Percentiles rank a stretch among this genome's conserved stretches.
Evolutionary conservation across 2,888 invertebrate species (phyloP).

Genomic region (Leucophenga montana): DNA sequence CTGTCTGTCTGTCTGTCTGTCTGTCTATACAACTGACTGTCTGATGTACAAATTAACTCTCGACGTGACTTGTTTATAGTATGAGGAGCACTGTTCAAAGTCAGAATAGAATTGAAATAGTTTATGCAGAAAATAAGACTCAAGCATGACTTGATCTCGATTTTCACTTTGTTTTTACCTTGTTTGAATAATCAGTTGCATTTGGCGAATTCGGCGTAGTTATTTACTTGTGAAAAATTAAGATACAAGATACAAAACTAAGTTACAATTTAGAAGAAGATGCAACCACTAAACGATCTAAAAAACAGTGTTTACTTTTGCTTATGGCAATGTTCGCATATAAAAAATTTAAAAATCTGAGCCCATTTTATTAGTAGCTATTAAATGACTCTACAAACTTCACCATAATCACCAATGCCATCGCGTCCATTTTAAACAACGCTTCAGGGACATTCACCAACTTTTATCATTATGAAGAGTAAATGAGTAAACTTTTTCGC

Average conservation of each 20-base stretch:
- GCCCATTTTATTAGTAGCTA: no score
- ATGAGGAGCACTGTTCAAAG: neutral
- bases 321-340: no score
- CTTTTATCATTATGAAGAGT: slow-evolving; percentile 66
- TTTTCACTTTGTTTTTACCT: slow-evolving; percentile 9
- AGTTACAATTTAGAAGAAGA: no score
- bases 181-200: slow-evolving; percentile 54
- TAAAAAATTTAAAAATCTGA: no score
- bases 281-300: no score
- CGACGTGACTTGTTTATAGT: slow-evolving; percentile 19
- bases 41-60: slow-evolving; percentile 25
- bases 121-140: no score
- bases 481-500: slow-evolving; percentile 57
- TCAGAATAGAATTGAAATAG: neutral
- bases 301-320: no score
- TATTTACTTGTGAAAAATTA: no score
- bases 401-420: neutral
- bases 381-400: no score
- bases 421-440: slow-evolving; percentile 34
- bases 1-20: neutral
- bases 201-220: neutral
- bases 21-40: no score
- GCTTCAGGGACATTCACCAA: slow-evolving; percentile 47
- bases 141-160: slow-evolving; percentile 17
- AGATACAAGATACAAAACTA: no score